phyloP scores from a whole-genome alignment of 2,113 vertebrate species.

The Acanthochromis polyacanthus region DNA sequence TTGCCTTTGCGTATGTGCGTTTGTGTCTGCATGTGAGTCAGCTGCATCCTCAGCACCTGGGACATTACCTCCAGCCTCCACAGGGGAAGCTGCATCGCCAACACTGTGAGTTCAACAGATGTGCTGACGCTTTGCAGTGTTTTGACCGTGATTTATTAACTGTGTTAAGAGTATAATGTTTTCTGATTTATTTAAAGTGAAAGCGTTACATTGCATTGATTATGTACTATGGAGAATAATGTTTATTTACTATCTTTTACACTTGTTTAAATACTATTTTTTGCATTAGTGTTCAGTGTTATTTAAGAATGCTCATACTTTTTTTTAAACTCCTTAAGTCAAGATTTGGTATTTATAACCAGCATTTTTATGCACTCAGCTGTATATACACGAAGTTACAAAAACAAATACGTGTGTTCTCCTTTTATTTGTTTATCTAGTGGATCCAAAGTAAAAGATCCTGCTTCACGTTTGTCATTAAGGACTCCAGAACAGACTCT shows the following conservation, averaged over 20 bases:
- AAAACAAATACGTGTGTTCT: neutral
- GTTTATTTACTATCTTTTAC: neutral
- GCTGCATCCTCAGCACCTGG: slow-evolving; percentile 68
- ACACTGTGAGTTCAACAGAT: slow-evolving; percentile 63
- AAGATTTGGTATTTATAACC: neutral
- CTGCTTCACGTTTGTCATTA: neutral
- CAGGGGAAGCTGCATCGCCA: slow-evolving; percentile 40
- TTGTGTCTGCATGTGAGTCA: slow-evolving; percentile 57
- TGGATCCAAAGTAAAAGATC: neutral
- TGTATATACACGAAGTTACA: neutral
- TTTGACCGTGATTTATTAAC: no score
- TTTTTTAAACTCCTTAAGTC: no score
- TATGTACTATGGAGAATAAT: neutral
- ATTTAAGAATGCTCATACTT: no score
- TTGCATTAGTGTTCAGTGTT: neutral
- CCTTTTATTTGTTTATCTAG: neutral
- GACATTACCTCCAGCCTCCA: slow-evolving; percentile 55
- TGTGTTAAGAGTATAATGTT: neutral
- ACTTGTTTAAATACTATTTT: neutral
- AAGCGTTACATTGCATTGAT: neutral
- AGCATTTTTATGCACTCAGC: neutral
- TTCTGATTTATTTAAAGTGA: neutral
- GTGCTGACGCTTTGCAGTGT: neutral
- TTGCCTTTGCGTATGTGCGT: slow-evolving; percentile 12
- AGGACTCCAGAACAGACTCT: slow-evolving; percentile 5